Evolutionary conservation across 2,888 invertebrate genomes (phyloP), one percentile per base, ranked within the genome.

Genomic region (Rhopalosiphum nymphaeae): DNA sequence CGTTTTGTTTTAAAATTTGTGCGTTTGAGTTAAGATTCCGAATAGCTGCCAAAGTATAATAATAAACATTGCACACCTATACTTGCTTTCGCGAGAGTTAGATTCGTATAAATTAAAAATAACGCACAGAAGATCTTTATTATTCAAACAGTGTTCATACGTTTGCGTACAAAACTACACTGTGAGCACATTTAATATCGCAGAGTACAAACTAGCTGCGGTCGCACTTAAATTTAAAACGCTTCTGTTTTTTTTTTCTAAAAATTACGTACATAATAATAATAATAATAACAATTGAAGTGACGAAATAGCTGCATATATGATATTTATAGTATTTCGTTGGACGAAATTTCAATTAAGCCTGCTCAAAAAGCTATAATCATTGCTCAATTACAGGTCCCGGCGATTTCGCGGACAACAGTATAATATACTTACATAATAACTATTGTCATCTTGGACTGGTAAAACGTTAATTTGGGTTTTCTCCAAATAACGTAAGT

Each of bases 31-130:
- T 49, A n/a, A 53, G 56, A 86, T 57, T 86, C 86, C 56, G 57
- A 46, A 86, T 29, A 46, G 86, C 44, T 91, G 91, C 91, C 91
- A 91, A 91, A 57, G 25, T 91, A 91, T 91, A 91, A 91, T 91
- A 91, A 85, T 85, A 91, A 91, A 91, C 61, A 25, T 26, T 42
- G 44, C 53, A 88, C 57, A 53, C 89, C 26, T 61, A 61, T 57
- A n/a, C 56, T 57, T 46, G 53, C 53, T 84, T 84, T 84, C 78
- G 78, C 53, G 49, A 44, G n/a, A 90, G 49, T 90, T 44, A 29
- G 90, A 46, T 67, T 67, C 36, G 53, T 26, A 42, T 29, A 42
- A 84, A 91, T 91, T 78, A 91, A 78, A 91, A 91, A 91, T 91
- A 91, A 91, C 91, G 91, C 91, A 36, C 25, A 56, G 36, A 53